These are phyloP conservation scores for Spodoptera exigua DNA, from an alignment of 2,888 invertebrate genomes.

Conservation along the genomic window DNA sequence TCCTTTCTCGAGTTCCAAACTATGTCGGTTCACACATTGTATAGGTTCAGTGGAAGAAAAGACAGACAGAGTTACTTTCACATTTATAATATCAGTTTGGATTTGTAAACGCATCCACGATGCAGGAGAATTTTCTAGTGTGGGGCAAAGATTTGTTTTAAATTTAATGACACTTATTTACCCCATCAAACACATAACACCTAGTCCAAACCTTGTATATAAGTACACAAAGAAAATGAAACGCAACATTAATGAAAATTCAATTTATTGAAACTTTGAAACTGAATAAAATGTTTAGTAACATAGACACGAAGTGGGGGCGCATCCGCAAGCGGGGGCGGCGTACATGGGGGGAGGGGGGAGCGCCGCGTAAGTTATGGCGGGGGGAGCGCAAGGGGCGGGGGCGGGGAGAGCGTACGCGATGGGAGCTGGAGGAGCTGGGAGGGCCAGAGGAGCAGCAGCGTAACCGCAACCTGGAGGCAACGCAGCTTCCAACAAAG, in stretches of 20 bases:
- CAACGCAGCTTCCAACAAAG: conserved; percentile 65
- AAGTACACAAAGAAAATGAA: conserved; percentile 8
- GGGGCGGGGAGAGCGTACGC: conserved; percentile 20
- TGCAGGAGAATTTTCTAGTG: too few relatives aligned
- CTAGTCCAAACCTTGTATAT: too few relatives aligned
- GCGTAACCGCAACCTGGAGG: conserved; percentile 41
- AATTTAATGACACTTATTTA: too few relatives aligned
- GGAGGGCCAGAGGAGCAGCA: conserved; percentile 9
- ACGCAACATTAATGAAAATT: not conserved
- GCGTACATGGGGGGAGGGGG: conserved; percentile 19
- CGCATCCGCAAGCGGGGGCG: conserved; percentile 20
- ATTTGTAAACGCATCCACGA: too few relatives aligned
- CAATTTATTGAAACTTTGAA: conserved; percentile 20
- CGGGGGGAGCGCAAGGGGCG: conserved; percentile 4
- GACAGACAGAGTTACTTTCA: too few relatives aligned
- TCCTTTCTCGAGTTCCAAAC: too few relatives aligned
- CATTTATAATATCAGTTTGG: too few relatives aligned
- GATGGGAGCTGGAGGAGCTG: conserved; percentile 14
- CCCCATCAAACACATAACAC: too few relatives aligned
- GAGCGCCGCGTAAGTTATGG: conserved; percentile 1
- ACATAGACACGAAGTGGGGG: conserved; percentile 28
- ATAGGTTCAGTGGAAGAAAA: too few relatives aligned
- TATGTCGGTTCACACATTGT: too few relatives aligned
- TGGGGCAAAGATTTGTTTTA: too few relatives aligned
- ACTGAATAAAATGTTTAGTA: conserved; percentile 2